Evolutionary conservation across 2,888 invertebrate genomes (phyloP), one percentile per base, ranked within the genome.

Genomic region (Tinea pellionella): DNA sequence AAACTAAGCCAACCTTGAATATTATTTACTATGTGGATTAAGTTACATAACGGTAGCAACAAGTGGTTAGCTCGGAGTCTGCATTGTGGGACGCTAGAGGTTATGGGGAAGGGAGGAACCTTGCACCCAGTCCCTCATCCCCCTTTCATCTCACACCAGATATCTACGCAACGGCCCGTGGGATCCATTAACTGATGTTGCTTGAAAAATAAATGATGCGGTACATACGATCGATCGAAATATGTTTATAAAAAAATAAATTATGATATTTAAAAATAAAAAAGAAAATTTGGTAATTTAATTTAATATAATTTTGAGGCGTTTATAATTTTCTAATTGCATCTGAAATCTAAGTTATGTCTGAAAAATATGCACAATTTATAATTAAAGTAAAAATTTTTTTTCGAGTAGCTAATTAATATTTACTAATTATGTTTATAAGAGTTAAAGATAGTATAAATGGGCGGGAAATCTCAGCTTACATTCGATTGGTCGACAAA

Each of bases 401-500:
- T 24, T 24, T 3, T 3, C 3, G 6, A 24, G 24, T 24, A 24
- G 6, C 6, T 24, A 24, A 3, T 24, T 24, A 24, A 24, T 24
- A 24, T 24, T 24, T 24, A 24, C 6, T 24, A 24, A 24, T 24
- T 24, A 24, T 24, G 24, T 3, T 24, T 24, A 24, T 24, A 24
- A 24, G 6, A 24, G 24, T 24, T 24, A 24, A 24, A 24, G 2
- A 24, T 24, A 24, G 24, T 24, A 24, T 24, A 16, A 32, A 57
- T 75, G 79, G 77, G 80, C 78, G 80, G 75, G 71, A 71, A 70
- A 67, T 64, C 61, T 16, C 12, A 63, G 64, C 63, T 63, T 68
- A 13, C 63, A 60, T 64, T 65, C 69, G 74, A 82, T 84, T 82
- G 82, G 81, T 67, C 73, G 69, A 62, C 64, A 67, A 62, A 68